Conservation (phyloP, 2,888 invertebrate species). For the Lapara coniferarum region DNA sequence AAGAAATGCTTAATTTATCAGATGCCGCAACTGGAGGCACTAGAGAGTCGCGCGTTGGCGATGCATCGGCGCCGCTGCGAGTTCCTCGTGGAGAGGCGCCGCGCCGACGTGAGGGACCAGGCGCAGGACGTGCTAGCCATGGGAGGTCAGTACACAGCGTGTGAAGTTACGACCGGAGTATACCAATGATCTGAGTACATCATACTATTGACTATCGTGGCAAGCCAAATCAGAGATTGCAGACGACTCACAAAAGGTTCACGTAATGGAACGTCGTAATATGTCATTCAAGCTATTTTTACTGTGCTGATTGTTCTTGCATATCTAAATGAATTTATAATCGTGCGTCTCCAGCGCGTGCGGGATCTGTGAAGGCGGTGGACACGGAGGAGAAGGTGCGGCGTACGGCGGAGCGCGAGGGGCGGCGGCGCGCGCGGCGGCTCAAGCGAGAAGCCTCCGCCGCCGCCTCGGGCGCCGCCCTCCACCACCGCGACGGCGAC, state of each 20-base stretch:
- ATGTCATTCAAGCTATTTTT: no score
- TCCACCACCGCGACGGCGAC: conserved; percentile 94
- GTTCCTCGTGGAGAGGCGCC: conserved; percentile 90
- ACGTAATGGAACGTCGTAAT: no score
- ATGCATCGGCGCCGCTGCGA: conserved; percentile 88
- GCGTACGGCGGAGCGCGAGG: conserved; percentile 95
- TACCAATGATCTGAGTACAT: no score
- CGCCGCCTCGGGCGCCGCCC: conserved; percentile 55
- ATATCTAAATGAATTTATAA: no score
- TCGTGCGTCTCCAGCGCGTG: conserved; percentile 47
- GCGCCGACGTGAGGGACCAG: conserved; percentile 97
- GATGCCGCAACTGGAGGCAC: conserved; percentile 88
- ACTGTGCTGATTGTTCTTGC: background rate
- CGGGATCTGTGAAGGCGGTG: conserved; percentile 51
- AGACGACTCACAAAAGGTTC: no score
- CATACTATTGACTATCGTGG: no score
- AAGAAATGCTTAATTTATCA: conserved; percentile 39
- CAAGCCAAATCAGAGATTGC: no score
- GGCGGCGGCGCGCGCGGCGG: conserved; percentile 93
- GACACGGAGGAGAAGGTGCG: conserved; percentile 87
- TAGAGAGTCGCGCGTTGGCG: conserved; percentile 91
- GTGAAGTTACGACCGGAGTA: no score
- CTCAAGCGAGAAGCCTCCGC: conserved; percentile 88
- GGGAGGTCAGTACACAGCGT: conserved; percentile 70
- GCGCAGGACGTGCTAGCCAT: conserved; percentile 93